A percentile compares a stretch with the other conserved stretches of the same genome.
phyloP scores from a whole-genome alignment of 2,113 vertebrate species.

The Paracanthobrama guichenoti region DNA sequence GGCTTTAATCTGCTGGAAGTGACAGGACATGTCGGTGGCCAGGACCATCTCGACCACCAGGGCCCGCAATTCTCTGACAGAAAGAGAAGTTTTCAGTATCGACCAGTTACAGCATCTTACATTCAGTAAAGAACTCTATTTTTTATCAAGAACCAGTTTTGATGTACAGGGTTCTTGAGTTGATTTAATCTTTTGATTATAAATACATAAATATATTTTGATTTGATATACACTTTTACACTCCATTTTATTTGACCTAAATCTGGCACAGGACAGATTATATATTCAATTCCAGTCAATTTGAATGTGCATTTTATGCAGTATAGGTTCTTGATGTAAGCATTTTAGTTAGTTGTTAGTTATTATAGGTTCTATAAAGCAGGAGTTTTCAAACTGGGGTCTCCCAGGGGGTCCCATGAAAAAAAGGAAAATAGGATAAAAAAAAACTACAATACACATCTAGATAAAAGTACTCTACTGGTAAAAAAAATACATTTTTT shows the following conservation, averaged over 20 bases:
- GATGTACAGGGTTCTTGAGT: background rate
- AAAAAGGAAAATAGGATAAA: background rate
- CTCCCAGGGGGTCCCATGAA: background rate
- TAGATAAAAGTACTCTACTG: background rate
- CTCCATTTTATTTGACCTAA: too few relatives aligned
- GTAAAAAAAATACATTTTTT: background rate
- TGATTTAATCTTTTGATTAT: background rate
- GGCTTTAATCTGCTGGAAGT: conserved; percentile 95
- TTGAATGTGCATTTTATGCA: too few relatives aligned
- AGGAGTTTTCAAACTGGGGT: background rate
- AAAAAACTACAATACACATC: background rate
- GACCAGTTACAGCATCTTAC: background rate
- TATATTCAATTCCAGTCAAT: too few relatives aligned
- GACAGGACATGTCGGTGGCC: conserved; percentile 96
- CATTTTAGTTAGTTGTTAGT: background rate
- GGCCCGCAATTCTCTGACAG: conserved; percentile 84
- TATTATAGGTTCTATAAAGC: background rate
- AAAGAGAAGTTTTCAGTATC: background rate
- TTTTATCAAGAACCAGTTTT: background rate
- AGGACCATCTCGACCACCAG: conserved; percentile 96
- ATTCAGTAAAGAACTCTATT: background rate
- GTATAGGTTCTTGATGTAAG: too few relatives aligned
- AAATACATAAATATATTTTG: too few relatives aligned
- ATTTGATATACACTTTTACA: too few relatives aligned
- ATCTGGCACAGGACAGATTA: too few relatives aligned